Evolutionary conservation across 2,888 invertebrate species (phyloP), one percentile per base, ranked within the genome.

Genomic region (Caenorhabditis sp.): DNA sequence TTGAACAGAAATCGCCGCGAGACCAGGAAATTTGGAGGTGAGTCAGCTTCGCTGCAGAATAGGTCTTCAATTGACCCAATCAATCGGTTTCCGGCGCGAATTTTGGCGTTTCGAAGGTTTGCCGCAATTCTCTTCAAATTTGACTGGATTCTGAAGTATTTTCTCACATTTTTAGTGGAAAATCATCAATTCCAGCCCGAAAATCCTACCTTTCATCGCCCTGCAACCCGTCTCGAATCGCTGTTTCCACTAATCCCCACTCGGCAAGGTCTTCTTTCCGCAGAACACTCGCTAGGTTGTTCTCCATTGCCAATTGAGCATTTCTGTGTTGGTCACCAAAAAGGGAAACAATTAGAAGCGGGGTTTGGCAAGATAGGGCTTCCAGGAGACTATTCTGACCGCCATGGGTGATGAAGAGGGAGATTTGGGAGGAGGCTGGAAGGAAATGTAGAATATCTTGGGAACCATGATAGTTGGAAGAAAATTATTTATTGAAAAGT

Each of bases 331-430:
- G 74, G 20, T 74, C 74, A 4, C 74, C 74, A 28, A 74, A 74
- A 18, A 74, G 26, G 8, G 74, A 65, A 26, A 65, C 35, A 18
- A 74, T 58, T 1, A 74, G 74, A 18, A 56, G 56, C 18, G 58
- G 74, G 47, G 40, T 58, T 11, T 40, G 51, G 4, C 65, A 47
- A 40, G 50, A 51, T 28, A 74, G 60, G 28, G 82, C 58, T 69
- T 82, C 82, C n/a, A 82, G 60, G 18, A 82, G 64, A 60, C 79
- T 79, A 53, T 82, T 82, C 56, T 82, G 82, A 4, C 82, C 82
- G 18, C 82, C 82, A 18, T 82, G 82, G 2, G 82, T 82, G 2
- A 82, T 79, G 53, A 82, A 82, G 1, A 79, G 40, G 2, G 61
- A 37, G 35, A 82, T 61, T 15, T 35, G 26, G 8, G 67, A 51